Base-by-base conservation (phyloP, 2,888 invertebrate species). In the Dioctria rufipes region DNA sequence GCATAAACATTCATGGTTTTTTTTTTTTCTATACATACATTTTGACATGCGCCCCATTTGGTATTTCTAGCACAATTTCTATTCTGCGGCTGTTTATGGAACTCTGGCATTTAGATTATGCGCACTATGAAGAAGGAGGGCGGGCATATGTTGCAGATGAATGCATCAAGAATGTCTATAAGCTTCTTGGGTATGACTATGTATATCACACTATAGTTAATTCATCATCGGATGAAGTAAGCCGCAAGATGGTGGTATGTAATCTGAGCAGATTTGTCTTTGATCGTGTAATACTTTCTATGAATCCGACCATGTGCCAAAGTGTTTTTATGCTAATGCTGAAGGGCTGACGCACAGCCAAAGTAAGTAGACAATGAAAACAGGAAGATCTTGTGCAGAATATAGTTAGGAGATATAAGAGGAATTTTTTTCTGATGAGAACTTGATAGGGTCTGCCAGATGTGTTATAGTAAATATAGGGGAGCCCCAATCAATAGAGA, bases 51-150 rank as follows among this genome's bases (percentile, higher is more conserved):
- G 54, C 54, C 54, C 54, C 54, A 54, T 54, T 54, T 54, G 11
- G n/a, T n/a, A n/a, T n/a, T 54, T 54, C 54, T 54, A 54, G 54
- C 54, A 54, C 54, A 54, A n/a, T 54, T 54, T 54, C 54, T 54
- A 4, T n/a, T 54, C 11, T 54, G 11, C n/a, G 54, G 54, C 11
- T 4, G 4, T 54, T 25, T 25, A 25, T 25, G 25, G 25, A 25
- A 25, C 25, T 25, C 25, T 25, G 25, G 25, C 25, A 25, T 25
- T 25, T 25, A 25, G 25, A 25, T 25, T 25, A 25, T 25, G 25
- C 25, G 25, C 25, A 25, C 25, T 25, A 25, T 25, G 25, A 25
- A 25, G 25, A 25, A 25, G 25, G 25, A 25, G 25, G 25, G 25
- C 25, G 25, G 4, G n/a, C n/a, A 54, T 54, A 2, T 3, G 54